Base-by-base conservation (phyloP, 1,140 invertebrate genomes). In the Drosophila malerkotliana region DNA sequence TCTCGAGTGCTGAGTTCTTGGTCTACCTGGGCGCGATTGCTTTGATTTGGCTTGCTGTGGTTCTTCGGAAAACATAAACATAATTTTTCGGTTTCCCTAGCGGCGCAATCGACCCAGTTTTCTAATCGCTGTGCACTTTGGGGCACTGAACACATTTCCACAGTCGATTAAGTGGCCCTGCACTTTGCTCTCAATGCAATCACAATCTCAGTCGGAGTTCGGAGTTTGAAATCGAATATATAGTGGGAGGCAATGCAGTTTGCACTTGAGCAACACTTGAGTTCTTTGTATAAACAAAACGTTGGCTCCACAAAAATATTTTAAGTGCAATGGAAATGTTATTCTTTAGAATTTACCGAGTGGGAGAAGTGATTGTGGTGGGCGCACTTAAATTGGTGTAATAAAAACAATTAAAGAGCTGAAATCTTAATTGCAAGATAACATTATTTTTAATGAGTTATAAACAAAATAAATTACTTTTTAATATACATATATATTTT, bases 121-220 rank as follows among this genome's bases (percentile, higher is more conserved):
- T 30, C 37, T 63, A 44, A 58, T 55, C 62, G 72, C 30, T 14
- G 1, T 51, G 72, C 45, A 59, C 53, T 64, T 67, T 34, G 37
- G 44, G 44, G 56, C 55, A 52, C 26, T 28, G 26, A 5, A 28
- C 45, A 57, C 53, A 77, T 71, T 85, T 85, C 73, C 73, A 82
- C 75, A 79, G 75, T 39, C 71, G 57, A 88, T 88, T 72, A 87
- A 88, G 67, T 88, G 79, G 67, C 66, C 69, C 41, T 79, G 77
- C 68, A 72, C 72, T 64, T 63, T 58, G 59, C 67, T 56, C 63
- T 30, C 30, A n/a, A 7, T 14, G 32, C 51, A 69, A 69, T 69
- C 51, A 7, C 26, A 68, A 34, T 47, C 44, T 47, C 51, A 18
- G 63, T 24, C 26, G 45, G 45, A 26, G 15, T 47, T 48, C 45